phyloP scores from a whole-genome alignment of 2,888 invertebrate genomes.

The Sabatieria punctata region DNA sequence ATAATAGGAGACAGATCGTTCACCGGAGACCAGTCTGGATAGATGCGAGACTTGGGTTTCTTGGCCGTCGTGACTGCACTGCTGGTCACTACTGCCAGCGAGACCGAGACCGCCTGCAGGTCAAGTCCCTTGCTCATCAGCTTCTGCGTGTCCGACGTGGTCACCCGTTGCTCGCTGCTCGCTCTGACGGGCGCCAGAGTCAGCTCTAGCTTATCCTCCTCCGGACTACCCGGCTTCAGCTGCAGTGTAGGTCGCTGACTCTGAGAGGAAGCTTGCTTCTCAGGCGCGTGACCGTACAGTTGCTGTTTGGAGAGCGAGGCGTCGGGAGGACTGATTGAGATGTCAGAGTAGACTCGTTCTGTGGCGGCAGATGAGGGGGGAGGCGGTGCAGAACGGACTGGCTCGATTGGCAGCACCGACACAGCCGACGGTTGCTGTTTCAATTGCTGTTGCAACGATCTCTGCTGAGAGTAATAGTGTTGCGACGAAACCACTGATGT shows the following conservation, averaged over 20 bases:
- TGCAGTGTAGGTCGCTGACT: too few relatives aligned
- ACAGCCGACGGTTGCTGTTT: background rate
- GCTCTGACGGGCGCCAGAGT: too few relatives aligned
- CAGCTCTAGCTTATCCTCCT: too few relatives aligned
- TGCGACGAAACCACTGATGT: slow-evolving; percentile 10
- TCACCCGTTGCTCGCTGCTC: too few relatives aligned
- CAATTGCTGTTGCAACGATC: slow-evolving; percentile 6
- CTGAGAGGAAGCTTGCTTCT: too few relatives aligned
- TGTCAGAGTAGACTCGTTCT: too few relatives aligned
- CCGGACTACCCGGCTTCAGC: too few relatives aligned
- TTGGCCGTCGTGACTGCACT: background rate
- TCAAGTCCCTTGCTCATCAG: background rate
- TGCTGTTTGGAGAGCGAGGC: too few relatives aligned
- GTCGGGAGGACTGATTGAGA: too few relatives aligned
- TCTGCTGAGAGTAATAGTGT: slow-evolving; percentile 9
- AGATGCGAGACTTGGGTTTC: slow-evolving; percentile 4
- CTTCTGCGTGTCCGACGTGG: background rate
- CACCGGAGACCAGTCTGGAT: slow-evolving; percentile 35
- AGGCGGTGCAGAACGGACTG: slow-evolving; percentile 9
- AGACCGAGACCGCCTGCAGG: background rate
- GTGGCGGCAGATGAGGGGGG: too few relatives aligned
- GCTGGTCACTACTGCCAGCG: slow-evolving; percentile 7
- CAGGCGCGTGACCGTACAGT: too few relatives aligned
- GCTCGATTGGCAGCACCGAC: slow-evolving; percentile 1
- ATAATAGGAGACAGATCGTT: slow-evolving; percentile 37